A percentile compares a stretch with the other conserved stretches of the same genome.
Conservation (phyloP, 2,797 vertebrate genomes). For the Poeciliopsis infans region DNA sequence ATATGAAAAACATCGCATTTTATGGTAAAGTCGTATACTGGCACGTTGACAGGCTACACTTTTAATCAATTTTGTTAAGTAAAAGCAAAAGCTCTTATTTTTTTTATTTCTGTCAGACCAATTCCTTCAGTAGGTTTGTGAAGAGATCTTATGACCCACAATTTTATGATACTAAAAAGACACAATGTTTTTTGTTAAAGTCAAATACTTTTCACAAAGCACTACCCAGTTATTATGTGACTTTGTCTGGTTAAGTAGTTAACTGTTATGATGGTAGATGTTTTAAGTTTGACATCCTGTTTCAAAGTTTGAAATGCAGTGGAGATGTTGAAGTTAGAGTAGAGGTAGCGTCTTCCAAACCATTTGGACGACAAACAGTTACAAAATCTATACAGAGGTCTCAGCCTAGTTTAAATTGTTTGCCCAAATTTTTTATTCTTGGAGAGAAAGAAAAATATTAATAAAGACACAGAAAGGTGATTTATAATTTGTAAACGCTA, state of each 20-base stretch:
- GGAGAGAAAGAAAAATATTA: background rate
- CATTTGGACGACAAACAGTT: background rate
- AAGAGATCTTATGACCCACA: background rate
- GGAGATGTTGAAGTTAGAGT: background rate
- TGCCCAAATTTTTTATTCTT: background rate
- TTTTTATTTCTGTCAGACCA: background rate
- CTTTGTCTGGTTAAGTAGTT: background rate
- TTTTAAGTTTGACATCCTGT: background rate
- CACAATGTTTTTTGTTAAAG: background rate
- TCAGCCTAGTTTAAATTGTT: background rate
- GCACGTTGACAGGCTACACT: background rate
- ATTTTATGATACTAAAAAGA: background rate
- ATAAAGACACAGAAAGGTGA: background rate
- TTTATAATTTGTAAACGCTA: background rate
- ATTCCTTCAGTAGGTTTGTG: background rate
- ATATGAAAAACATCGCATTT: background rate
- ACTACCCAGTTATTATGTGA: background rate
- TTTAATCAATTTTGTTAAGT: background rate
- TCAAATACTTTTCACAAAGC: background rate
- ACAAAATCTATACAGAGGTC: background rate
- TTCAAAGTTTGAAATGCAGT: background rate
- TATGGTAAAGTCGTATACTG: background rate
- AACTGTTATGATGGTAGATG: background rate
- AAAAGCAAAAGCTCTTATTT: background rate
- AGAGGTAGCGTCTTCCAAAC: background rate